Base-by-base conservation (phyloP, 2,797 vertebrate species). In the Tauraco hartlaubi region DNA sequence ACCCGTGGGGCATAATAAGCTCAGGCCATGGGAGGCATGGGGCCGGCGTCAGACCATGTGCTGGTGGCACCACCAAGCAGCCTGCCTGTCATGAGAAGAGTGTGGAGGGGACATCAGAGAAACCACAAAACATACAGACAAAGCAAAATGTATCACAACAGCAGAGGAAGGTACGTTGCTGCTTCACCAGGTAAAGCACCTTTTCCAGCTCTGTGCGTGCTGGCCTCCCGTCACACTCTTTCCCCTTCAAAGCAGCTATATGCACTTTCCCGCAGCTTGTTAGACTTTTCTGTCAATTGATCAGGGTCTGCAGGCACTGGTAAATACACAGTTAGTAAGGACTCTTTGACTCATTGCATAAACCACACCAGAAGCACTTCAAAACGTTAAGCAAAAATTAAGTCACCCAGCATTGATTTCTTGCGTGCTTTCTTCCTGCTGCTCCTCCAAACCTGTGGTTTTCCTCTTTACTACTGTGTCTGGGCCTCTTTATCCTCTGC, bases 401-500 rank as follows among this genome's bases (percentile, higher is more conserved):
- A 90, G 72, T 78, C 49, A 6, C 49, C 64, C 17, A 5, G 33
- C 29, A 80, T 52, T 39, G 91, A 95, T 90, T 92, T 77, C 68
- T 84, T 39, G 8, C 9, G 7, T 25, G 54, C 21, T 77, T 7
- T 75, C 56, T 73, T 68, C 71, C 56, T 75, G 56, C 78, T 6
- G 15, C 8, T 52, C 33, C 78, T 85, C 43, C 56, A 73, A 58
- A 67, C 51, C 58, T 12, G 26, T 35, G 75, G 44, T n/a, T 94
- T 77, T 90, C 28, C 51, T 46, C 81, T 86, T 91, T 85, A 31
- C 82, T 76, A 12, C 44, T 77, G 76, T 67, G 51, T 81, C 63
- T 64, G 58, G 88, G 58, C 37, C 23, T 69, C 75, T 79, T 90
- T 94, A 96, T 96, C 88, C 84, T 79, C 91, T 81, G 62, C 68